A percentile compares a stretch with the other conserved stretches of the same genome.
Conservation (phyloP, 2,113 vertebrate species). For the Potamarius usumacintae region DNA sequence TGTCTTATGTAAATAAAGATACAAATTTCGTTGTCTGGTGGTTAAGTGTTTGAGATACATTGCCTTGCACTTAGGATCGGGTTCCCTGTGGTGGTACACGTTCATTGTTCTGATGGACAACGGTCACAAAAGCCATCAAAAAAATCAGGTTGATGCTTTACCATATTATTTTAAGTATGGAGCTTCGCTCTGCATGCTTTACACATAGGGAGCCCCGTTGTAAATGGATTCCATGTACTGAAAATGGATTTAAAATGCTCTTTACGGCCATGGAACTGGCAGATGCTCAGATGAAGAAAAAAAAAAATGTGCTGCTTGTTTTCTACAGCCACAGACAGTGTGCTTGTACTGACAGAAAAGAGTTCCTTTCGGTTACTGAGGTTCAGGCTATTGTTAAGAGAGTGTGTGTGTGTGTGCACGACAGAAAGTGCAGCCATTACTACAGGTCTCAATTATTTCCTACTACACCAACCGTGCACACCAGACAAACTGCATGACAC, state of each 20-base stretch:
- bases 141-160: too few relatives aligned
- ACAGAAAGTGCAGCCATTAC: neutral
- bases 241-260: slow-evolving; percentile 40
- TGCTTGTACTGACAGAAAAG: neutral
- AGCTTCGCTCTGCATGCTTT: too few relatives aligned
- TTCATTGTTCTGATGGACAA: too few relatives aligned
- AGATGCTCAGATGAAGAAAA: neutral
- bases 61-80: too few relatives aligned
- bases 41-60: too few relatives aligned
- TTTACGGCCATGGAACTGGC: neutral
- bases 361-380: neutral
- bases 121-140: too few relatives aligned
- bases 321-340: neutral
- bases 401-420: neutral
- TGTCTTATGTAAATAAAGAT: too few relatives aligned
- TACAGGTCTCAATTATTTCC: neutral
- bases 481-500: neutral
- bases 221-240: neutral
- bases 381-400: neutral
- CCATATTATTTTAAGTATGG: too few relatives aligned
- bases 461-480: neutral
- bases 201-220: neutral
- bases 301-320: neutral
- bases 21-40: too few relatives aligned
- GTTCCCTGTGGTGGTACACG: too few relatives aligned